phyloP scores from a whole-genome alignment of 2,113 vertebrate species.

The Catharus minimus region DNA sequence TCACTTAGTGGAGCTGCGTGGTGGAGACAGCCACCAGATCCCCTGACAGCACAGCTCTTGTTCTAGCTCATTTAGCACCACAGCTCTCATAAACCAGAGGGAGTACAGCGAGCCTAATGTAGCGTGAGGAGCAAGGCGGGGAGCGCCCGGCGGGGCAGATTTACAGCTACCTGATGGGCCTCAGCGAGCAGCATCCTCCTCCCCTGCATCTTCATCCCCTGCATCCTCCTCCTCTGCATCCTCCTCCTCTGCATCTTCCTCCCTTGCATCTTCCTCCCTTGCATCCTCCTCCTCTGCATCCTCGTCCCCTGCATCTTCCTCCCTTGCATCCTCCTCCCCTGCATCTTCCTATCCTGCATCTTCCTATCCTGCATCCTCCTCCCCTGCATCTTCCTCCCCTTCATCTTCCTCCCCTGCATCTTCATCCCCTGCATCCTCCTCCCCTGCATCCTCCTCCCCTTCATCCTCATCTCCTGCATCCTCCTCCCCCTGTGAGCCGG shows the following conservation, averaged over 20 bases:
- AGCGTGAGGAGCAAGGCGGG: conserved; percentile 53
- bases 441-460: background rate
- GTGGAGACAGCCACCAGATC: conserved; percentile 28
- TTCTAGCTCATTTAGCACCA: conserved; percentile 67
- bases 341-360: background rate
- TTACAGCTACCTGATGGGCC: conserved; percentile 58
- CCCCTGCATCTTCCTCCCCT: background rate
- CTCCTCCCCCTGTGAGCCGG: background rate
- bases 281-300: background rate
- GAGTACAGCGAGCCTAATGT: conserved; percentile 67
- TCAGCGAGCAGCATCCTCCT: background rate
- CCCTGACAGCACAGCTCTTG: conserved; percentile 48
- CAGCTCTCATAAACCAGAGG: conserved; percentile 58
- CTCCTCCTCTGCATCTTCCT: background rate
- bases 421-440: no score
- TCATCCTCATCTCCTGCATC: background rate
- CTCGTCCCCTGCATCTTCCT: no score
- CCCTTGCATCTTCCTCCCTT: background rate
- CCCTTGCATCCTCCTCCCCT: background rate
- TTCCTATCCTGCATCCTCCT: background rate
- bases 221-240: background rate
- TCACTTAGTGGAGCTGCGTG: conserved; percentile 6
- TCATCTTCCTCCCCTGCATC: no score
- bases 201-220: background rate
- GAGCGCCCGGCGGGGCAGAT: conserved; percentile 25